Evolutionary conservation across 1,140 invertebrate species (phyloP), one percentile per base, ranked within the genome.

Genomic region (Triops longicaudatus): DNA sequence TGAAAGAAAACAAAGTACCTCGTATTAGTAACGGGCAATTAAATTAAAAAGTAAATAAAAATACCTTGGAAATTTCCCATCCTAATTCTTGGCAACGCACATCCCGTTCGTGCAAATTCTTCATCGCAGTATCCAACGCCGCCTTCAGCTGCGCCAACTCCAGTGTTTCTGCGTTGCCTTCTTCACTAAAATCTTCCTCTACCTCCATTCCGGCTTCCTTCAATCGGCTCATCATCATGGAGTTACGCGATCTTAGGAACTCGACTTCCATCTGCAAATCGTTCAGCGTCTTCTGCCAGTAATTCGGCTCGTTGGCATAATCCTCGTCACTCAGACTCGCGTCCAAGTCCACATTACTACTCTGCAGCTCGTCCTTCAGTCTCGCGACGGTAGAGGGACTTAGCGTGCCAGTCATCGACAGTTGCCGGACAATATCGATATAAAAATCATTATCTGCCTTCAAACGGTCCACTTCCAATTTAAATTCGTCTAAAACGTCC

Each of bases 51-150:
- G 73, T 41, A 22, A 10, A 17, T 73, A 43, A 43, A 42, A 26
- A 42, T 80, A 87, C 85, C 82, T 92, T 90, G 81, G 91, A 92
- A 41, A 96, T 84, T 83, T 96, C 93, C 79, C 92, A 86, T 0
- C 93, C 95, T 72, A 97, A 86, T 84, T 96, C 93, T 81, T 97
- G 94, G 84, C 93, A 94, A 12, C 92, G 87, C 26, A 95, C 90
- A 80, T 96, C 94, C 80, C 93, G 87, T 80, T 95, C 91, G 83
- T 96, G 93, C 27, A 96, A 85, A 88, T 93, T 93, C 81, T 94
- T 92, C 9, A 94, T 82, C 0, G 92, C 92, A 76, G 93, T 85
- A 83, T 96, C 93, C 72, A 95, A 84, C 82, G 96, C 92, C 3
- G 79, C 81, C 22, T 84, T 80, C 26, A 84, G 76, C 17, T 80